Conservation (phyloP, 2,113 vertebrate genomes). For the Mirounga angustirostris region DNA sequence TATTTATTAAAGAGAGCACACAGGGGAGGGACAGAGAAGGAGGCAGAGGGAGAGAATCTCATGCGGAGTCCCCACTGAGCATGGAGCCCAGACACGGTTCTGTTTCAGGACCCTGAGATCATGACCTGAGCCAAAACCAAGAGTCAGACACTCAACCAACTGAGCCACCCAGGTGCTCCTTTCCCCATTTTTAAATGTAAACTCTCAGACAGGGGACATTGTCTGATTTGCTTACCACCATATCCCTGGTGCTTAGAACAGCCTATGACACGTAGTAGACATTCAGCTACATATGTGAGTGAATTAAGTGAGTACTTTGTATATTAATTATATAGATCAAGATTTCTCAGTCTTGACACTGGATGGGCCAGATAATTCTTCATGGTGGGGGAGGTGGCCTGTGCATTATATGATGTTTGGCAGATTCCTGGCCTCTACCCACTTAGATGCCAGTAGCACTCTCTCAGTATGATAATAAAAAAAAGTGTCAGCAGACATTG, state of each 20-base stretch:
- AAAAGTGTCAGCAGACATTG: not conserved
- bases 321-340: not conserved
- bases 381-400: not conserved
- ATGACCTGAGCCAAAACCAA: not conserved
- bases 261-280: not conserved
- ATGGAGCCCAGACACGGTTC: not conserved
- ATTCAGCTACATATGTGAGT: not conserved
- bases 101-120: not conserved
- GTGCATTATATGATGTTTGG: not conserved
- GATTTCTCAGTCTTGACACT: not conserved
- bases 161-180: not conserved
- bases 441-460: not conserved
- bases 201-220: not conserved
- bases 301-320: not conserved
- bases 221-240: not conserved
- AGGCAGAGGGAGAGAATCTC: not conserved
- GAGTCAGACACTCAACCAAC: not conserved
- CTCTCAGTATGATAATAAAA: not conserved
- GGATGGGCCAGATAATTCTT: not conserved
- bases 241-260: not conserved
- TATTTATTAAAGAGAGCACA: not conserved
- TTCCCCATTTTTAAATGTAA: not conserved
- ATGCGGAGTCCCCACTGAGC: not conserved
- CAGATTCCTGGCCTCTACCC: not conserved
- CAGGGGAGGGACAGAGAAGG: not conserved